A percentile compares a stretch with the other conserved stretches of the same genome.
Evolutionary conservation across 64 coral and sea anemone genomes (phyloP).

Genomic region (Platygyra sinensis): DNA sequence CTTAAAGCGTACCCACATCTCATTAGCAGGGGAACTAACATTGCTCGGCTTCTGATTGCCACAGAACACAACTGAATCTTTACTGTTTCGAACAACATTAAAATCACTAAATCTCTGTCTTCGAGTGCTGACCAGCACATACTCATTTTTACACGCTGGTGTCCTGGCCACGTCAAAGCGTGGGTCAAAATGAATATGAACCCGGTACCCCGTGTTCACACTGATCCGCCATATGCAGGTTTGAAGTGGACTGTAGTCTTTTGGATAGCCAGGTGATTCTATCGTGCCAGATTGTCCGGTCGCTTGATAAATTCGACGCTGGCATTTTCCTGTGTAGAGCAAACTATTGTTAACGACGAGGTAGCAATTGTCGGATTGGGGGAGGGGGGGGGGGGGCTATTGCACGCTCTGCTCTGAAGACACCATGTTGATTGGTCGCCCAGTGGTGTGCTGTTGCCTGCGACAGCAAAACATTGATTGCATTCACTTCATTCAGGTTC

Average conservation of each 20-base stretch:
- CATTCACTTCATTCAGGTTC: background rate
- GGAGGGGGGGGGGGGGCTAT: too few species aligned
- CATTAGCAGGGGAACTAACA: constrained; percentile 40
- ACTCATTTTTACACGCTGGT: constrained; percentile 34
- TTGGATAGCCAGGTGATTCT: constrained; percentile 60
- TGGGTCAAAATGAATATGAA: constrained; percentile 62
- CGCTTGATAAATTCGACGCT: constrained; percentile 7
- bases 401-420: too few species aligned
- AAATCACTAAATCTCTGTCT: constrained; percentile 36
- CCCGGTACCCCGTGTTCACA: constrained; percentile 41
- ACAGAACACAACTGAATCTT: constrained; percentile 56
- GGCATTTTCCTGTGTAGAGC: constrained; percentile 19
- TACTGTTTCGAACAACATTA: background rate
- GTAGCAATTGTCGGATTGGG: too few species aligned
- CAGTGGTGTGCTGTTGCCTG: too few species aligned
- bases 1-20: constrained; percentile 63
- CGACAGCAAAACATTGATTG: too few species aligned
- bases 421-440: too few species aligned
- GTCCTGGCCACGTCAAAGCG: constrained; percentile 42
- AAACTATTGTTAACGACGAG: background rate
- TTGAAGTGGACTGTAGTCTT: constrained; percentile 32
- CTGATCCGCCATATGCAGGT: constrained; percentile 65
- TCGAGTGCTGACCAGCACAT: constrained; percentile 64
- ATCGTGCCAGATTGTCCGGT: constrained; percentile 27
- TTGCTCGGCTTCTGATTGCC: constrained; percentile 57